A percentile compares a stretch with the other conserved stretches of the same genome.
Evolutionary conservation across 2,113 vertebrate species (phyloP).

Genomic region (Tragelaphus strepsiceros): DNA sequence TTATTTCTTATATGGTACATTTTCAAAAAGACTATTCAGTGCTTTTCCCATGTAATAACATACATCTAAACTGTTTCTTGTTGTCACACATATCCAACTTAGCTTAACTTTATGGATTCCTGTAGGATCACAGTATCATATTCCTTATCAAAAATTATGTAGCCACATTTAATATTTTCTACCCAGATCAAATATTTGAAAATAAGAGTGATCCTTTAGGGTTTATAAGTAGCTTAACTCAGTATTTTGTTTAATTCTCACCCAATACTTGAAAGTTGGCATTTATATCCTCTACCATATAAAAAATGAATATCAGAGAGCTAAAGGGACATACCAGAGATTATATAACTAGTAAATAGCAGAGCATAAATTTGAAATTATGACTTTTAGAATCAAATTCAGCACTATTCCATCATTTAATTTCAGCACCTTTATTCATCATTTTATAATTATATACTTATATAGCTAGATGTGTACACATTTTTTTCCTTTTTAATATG

Average conservation of each 20-base stretch:
- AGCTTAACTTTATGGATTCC: not conserved
- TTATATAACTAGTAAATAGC: not conserved
- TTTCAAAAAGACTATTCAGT: not conserved
- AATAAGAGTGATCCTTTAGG: not conserved
- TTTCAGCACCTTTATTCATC: not conserved
- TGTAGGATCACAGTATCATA: not conserved
- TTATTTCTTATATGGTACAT: not conserved
- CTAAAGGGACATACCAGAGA: not conserved
- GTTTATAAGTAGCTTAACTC: not conserved
- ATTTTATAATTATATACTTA: not conserved
- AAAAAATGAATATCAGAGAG: not conserved
- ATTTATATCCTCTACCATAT: not conserved
- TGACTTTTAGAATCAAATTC: not conserved
- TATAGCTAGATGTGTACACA: too few relatives aligned
- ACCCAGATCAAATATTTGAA: not conserved
- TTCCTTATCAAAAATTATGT: not conserved
- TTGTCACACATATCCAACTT: not conserved
- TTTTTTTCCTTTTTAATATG: not conserved
- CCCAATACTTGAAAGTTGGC: not conserved
- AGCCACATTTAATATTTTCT: not conserved
- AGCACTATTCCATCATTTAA: not conserved
- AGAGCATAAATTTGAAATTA: not conserved
- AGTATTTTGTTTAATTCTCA: not conserved
- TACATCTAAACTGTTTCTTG: not conserved
- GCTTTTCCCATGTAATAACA: not conserved